Evolutionary conservation across 2,113 vertebrate genomes (phyloP).

Genomic region (Clarias macrocephalus): DNA sequence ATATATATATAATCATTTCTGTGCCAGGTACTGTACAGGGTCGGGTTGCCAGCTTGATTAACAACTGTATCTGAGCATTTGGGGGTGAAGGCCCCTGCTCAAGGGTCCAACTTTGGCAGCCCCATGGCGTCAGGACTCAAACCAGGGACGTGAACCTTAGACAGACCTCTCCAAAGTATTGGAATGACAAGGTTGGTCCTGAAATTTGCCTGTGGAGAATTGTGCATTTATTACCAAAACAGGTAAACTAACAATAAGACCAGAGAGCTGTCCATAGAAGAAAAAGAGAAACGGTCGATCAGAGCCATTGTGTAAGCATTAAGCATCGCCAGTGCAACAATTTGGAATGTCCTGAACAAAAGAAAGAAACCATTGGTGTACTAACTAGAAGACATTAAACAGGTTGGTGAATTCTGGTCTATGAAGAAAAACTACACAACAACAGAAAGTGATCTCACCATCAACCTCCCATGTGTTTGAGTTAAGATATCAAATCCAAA

Average conservation of each 20-base stretch:
- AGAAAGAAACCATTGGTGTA: neutral
- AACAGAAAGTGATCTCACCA: neutral
- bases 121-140: too few relatives aligned
- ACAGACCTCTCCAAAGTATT: neutral
- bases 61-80: too few relatives aligned
- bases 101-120: too few relatives aligned
- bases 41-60: too few relatives aligned
- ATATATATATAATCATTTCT: too few relatives aligned
- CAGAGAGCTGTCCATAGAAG: neutral
- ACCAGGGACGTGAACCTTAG: neutral
- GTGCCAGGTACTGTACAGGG: too few relatives aligned
- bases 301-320: neutral
- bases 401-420: neutral
- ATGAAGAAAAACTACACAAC: neutral
- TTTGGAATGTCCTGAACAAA: neutral
- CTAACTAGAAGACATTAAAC: neutral
- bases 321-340: neutral
- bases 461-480: neutral
- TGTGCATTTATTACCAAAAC: neutral
- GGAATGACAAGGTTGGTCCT: neutral
- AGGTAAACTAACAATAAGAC: neutral
- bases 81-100: too few relatives aligned
- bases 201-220: neutral
- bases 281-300: neutral
- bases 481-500: neutral